These are phyloP conservation scores for Mimumesa dahlbomi DNA, from an alignment of 2,888 invertebrate species.

Conservation along the genomic window DNA sequence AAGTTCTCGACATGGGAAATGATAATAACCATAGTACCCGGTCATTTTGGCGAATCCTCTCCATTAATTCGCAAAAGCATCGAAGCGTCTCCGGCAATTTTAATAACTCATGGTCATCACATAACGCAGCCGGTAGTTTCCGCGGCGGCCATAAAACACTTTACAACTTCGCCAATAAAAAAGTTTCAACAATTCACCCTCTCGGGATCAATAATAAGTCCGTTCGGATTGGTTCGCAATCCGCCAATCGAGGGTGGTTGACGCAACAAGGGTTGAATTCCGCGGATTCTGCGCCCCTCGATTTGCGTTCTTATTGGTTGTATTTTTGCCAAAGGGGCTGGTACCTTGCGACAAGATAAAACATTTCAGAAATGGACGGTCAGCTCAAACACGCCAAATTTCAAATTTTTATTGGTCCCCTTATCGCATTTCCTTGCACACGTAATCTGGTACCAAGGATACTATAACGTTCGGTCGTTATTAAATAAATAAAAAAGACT, in stretches of 20 bases:
- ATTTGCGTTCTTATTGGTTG: constrained; percentile 62
- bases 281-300: constrained; percentile 71
- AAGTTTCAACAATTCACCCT: constrained; percentile 68
- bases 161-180: constrained; percentile 69
- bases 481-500: too few species aligned
- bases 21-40: constrained; percentile 42
- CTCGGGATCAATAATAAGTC: constrained; percentile 55
- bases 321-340: constrained; percentile 67
- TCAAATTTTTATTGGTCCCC: constrained; percentile 43
- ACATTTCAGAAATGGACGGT: constrained; percentile 64
- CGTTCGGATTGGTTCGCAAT: constrained; percentile 61
- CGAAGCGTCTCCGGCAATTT: constrained; percentile 64
- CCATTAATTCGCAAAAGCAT: constrained; percentile 65
- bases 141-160: constrained; percentile 69
- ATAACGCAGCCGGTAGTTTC: constrained; percentile 62
- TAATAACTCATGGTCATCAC: constrained; percentile 68
- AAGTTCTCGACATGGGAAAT: constrained; percentile 14
- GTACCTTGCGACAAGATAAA: constrained; percentile 50
- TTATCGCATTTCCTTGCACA: constrained; percentile 25
- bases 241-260: constrained; percentile 62
- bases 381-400: constrained; percentile 30
- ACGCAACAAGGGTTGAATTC: constrained; percentile 60
- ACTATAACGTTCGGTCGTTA: too few species aligned
- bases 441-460: too few species aligned
- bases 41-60: constrained; percentile 48